Conservation (phyloP, 2,888 invertebrate species). For the Chaitophorus viminalis region DNA sequence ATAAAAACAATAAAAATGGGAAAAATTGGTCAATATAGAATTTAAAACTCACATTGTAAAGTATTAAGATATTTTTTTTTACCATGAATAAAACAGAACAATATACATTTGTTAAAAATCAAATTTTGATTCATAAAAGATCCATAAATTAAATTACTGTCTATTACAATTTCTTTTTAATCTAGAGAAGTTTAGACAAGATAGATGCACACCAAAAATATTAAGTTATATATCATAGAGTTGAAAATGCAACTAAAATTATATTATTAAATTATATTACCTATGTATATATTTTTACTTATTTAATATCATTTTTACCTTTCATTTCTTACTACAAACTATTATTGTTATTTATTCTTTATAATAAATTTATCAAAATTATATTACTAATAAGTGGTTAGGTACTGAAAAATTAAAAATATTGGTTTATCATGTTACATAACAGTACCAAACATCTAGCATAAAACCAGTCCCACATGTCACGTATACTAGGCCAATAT, state of each 20-base stretch:
- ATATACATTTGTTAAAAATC: too few relatives aligned
- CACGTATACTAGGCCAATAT: too few relatives aligned
- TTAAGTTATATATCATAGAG: background rate
- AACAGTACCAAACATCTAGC: too few relatives aligned
- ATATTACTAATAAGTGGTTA: background rate
- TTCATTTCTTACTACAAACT: background rate
- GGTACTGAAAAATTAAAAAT: background rate
- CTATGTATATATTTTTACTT: background rate
- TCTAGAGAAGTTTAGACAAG: background rate
- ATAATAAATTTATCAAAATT: background rate
- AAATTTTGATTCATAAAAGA: too few relatives aligned
- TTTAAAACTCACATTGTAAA: too few relatives aligned
- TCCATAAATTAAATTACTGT: too few relatives aligned
- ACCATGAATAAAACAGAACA: too few relatives aligned
- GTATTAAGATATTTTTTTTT: too few relatives aligned
- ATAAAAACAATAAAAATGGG: too few relatives aligned
- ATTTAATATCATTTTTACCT: background rate
- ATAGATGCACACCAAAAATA: background rate
- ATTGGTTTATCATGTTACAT: slow-evolving; percentile 11
- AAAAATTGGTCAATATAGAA: too few relatives aligned
- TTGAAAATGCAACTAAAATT: background rate
- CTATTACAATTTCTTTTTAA: too few relatives aligned
- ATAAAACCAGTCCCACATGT: too few relatives aligned
- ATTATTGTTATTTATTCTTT: background rate
- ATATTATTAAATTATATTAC: background rate